Percentiles rank a stretch among this genome's conserved stretches.
Conservation (phyloP, 2,888 invertebrate genomes). For the Oscheius myriophilus region DNA sequence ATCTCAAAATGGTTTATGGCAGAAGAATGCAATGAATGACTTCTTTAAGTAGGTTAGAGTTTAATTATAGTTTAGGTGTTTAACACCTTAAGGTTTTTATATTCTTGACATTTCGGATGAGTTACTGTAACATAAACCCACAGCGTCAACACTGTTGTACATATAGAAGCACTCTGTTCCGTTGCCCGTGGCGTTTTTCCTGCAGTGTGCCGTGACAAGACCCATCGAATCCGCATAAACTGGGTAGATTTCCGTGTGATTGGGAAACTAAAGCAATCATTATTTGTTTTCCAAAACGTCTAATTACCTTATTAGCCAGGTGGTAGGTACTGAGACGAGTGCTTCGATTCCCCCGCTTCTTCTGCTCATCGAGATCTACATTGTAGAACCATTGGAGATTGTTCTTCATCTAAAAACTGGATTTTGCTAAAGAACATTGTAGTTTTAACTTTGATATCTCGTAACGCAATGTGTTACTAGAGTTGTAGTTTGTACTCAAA, state of each 20-base stretch:
- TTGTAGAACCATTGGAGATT: slow-evolving; percentile 17
- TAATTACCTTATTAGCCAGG: slow-evolving; percentile 1
- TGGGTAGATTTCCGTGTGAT: neutral
- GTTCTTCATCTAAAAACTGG: slow-evolving; percentile 14
- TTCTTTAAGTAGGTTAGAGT: no score
- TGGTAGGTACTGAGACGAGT: slow-evolving; percentile 13
- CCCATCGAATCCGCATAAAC: slow-evolving; percentile 12
- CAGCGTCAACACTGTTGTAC: slow-evolving; percentile 10
- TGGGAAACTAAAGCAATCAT: neutral
- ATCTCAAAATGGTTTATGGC: no score
- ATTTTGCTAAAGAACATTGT: no score
- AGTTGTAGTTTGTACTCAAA: no score
- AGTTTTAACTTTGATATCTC: no score
- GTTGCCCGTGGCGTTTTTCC: neutral
- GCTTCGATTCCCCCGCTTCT: slow-evolving; percentile 6
- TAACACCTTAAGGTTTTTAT: no score
- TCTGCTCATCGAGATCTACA: slow-evolving; percentile 16
- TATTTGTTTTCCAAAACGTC: no score
- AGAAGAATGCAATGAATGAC: no score
- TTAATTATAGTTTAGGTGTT: no score
- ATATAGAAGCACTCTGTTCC: slow-evolving; percentile 12
- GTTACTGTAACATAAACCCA: no score
- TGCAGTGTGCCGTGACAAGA: slow-evolving; percentile 16
- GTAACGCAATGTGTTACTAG: no score
- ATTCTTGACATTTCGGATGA: no score